Evolutionary conservation across 2,888 invertebrate species (phyloP), one percentile per base, ranked within the genome.

Genomic region (Drosophila infuscata): DNA sequence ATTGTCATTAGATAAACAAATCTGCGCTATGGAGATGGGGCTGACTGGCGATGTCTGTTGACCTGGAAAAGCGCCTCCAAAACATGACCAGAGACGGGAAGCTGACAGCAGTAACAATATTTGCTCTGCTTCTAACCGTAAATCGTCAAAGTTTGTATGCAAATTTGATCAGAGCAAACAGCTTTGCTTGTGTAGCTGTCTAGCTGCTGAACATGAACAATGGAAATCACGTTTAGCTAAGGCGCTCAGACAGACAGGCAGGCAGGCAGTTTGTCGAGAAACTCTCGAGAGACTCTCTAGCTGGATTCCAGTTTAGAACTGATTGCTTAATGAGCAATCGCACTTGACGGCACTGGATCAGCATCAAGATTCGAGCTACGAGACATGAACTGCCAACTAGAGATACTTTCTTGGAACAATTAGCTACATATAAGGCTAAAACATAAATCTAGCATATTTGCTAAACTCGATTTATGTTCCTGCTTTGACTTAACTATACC

Each of bases 381-480:
- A 67, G 54, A 38, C 43, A 52, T 43, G 35, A 56, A 43, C 30
- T 70, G 38, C 56, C 76, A 69, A 63, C 74, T 77, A 74, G 52
- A 77, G 70, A 58, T 54, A 78, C 74, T 78, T 86, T 86, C 82
- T 86, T 86, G 71, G 69, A 77, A 82, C 86, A 88, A 88, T 87
- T 86, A 82, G 76, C 60, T 64, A 52, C 86, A 67, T 83, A 87
- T 88, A 90, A 74, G 90, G 89, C 74, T 68, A 73, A 81, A 83
- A 85, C 88, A 89, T 85, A 88, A 90, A 83, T 90, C 80, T 74
- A 66, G 43, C 69, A 87, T 85, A 85, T 87, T 80, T 77, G 68
- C 66, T 69, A 36, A 66, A 32, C 53, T 54, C 25, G 57, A 25
- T 70, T 74, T 71, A 74, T 79, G 78, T 88, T 87, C 88, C 88